Evolutionary conservation across 2,113 vertebrate species (phyloP).

Genomic region (Istiophorus platypterus): DNA sequence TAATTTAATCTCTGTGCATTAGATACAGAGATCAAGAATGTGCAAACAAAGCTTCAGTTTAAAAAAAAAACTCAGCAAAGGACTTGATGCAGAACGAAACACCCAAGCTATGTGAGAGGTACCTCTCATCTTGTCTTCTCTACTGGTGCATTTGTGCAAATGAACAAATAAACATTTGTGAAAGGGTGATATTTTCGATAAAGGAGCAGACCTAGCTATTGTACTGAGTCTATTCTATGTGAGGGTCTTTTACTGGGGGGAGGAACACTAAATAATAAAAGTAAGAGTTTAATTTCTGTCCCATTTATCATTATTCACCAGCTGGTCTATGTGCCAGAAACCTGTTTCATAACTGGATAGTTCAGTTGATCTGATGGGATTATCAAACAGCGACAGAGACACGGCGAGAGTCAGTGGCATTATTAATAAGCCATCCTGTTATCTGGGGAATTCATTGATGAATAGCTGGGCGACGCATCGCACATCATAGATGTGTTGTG

Average conservation of each 20-base stretch:
- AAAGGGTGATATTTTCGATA: too few relatives aligned
- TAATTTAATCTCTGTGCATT: not conserved
- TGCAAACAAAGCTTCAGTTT: not conserved
- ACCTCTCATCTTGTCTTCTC: not conserved
- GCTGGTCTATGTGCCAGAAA: not conserved
- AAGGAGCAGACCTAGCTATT: too few relatives aligned
- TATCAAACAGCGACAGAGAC: slow-evolving; percentile 10
- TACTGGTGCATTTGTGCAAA: not conserved
- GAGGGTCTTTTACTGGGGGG: not conserved
- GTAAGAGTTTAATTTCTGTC: not conserved
- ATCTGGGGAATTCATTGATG: not conserved
- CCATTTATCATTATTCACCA: slow-evolving; percentile 18
- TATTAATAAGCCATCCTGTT: not conserved
- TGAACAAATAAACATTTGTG: too few relatives aligned
- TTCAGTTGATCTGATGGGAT: slow-evolving; percentile 33
- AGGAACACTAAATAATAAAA: not conserved
- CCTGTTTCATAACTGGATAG: slow-evolving; percentile 30
- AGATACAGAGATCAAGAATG: not conserved
- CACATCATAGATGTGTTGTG: not conserved
- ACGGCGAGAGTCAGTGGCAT: not conserved
- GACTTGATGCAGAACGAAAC: not conserved
- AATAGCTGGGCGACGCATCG: not conserved
- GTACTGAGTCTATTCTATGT: too few relatives aligned
- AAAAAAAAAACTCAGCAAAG: too few relatives aligned
- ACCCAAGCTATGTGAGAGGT: not conserved